Evolutionary conservation across 1,140 invertebrate species (phyloP), one percentile per base, ranked within the genome.

Genomic region (Melanaphis sacchari): DNA sequence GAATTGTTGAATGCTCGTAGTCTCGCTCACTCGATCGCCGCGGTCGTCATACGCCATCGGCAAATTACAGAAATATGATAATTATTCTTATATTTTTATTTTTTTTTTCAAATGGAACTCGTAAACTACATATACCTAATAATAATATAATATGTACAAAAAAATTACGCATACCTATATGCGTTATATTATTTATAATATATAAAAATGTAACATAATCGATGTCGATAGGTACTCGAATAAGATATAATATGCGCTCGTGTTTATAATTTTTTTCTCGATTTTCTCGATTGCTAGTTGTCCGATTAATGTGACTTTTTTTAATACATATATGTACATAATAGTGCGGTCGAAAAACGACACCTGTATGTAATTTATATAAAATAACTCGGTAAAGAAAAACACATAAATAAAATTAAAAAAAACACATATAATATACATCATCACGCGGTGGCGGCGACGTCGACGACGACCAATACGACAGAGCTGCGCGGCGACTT

Each of bases 381-480:
- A 82, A 38, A 38, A 82, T 82, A 38, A 76, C 31, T n/a, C 31
- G 15, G 31, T 82, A 82, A 82, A 38, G 36, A 82, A 82, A 82
- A 82, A 82, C 36, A 82, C 76, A 36, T 82, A 82, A 38, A 82
- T 82, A n/a, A 76, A 76, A 76, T 59, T 59, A 76, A 76, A 76
- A 66, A n/a, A 76, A 66, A 66, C 31, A n/a, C 59, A n/a, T n/a
- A n/a, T 76, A 76, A 76, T 76, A n/a, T 76, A 76, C 59, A 76
- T 76, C 59, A 76, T 76, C 59, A 76, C 59, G 31, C 59, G 59
- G 59, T 15, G n/a, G n/a, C 59, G 59, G 31, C 59, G 54, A 3
- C 59, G 26, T 7, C 54, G 24, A 59, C 54, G 24, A 1, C 52
- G 59, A n/a, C 59, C 59, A 76, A 76, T 76, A 76, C 31, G 59